A percentile compares a stretch with the other conserved stretches of the same genome.
These are phyloP conservation scores for Papilio glaucus DNA, from an alignment of 1,140 invertebrate genomes.

Conservation along the genomic window DNA sequence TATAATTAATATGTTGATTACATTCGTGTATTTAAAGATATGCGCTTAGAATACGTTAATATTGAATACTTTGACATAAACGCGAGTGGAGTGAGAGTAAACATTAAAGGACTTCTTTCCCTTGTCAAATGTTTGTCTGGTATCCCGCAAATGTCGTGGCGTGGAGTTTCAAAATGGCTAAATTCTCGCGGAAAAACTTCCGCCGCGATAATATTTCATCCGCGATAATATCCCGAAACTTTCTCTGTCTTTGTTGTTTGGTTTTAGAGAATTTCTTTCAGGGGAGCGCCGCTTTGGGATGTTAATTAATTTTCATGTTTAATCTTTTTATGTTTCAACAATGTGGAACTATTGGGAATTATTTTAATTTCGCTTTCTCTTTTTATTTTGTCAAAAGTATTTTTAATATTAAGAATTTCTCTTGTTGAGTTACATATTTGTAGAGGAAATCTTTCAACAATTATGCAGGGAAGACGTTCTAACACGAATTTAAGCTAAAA, in stretches of 20 bases:
- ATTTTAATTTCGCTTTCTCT: background rate
- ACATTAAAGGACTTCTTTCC: constrained; percentile 67
- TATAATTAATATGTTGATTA: no score
- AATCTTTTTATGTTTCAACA: constrained; percentile 36
- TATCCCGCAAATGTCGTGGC: constrained; percentile 73
- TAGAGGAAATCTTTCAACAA: background rate
- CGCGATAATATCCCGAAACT: constrained; percentile 52
- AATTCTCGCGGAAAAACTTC: constrained; percentile 66
- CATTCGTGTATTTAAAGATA: background rate
- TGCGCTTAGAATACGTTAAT: background rate
- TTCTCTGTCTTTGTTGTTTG: constrained; percentile 69
- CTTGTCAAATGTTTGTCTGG: constrained; percentile 63
- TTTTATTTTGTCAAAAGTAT: constrained; percentile 14
- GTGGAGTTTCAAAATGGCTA: constrained; percentile 52
- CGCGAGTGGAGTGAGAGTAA: constrained; percentile 41
- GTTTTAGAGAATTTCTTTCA: constrained; percentile 58
- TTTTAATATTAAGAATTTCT: constrained; percentile 6
- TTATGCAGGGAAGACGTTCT: background rate
- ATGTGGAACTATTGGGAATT: constrained; percentile 25
- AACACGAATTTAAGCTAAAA: background rate
- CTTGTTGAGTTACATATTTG: background rate
- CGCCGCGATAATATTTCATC: constrained; percentile 68
- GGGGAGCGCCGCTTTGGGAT: constrained; percentile 47
- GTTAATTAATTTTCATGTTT: constrained; percentile 63
- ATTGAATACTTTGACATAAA: constrained; percentile 36